Base-by-base conservation (phyloP, 2,888 invertebrate species). In the Heliconius aoede region DNA sequence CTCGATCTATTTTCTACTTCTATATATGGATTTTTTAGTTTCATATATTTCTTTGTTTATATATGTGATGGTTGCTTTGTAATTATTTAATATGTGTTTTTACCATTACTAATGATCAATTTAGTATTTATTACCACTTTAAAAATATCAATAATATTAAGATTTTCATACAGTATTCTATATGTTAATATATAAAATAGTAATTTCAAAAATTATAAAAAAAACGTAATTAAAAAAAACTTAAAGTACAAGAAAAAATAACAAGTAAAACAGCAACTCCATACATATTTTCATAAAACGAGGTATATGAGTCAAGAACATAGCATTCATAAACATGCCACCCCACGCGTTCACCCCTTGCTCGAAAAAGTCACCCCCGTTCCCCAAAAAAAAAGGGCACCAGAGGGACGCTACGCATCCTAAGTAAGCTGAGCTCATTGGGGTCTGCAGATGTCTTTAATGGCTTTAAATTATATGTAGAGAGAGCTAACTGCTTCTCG, bases 401-500 rank as follows among this genome's bases (percentile, higher is more conserved):
- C 88, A 86, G 84, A 91, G 92, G 92, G 93, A 91, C 90, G 92
- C 83, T 88, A 89, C 92, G 93, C 93, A 93, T 93, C 92, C 90
- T 90, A 91, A 93, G 92, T 91, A 92, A 91, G 91, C 88, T 88
- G 84, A 88, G 87, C 93, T 92, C 92, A 92, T 92, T 92, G 86
- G 88, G 91, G 90, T 88, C 93, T 92, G 91, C 94, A 94, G 94
- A 94, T 94, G 94, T 92, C 92, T 93, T 92, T 94, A 94, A 94
- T 94, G 93, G 92, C 91, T 92, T 94, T 92, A 94, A 94, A 94
- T 94, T 94, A 93, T 94, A 92, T 91, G 91, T 91, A 91, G 93
- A 92, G 90, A 91, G 92, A 91, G 89, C 90, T 92, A 91, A 92
- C 89, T 91, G 91, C 91, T 88, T 84, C 88, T 86, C 84, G 86